These are phyloP conservation scores for Hypsopygia costalis DNA, from an alignment of 2,888 invertebrate genomes.

Conservation along the genomic window DNA sequence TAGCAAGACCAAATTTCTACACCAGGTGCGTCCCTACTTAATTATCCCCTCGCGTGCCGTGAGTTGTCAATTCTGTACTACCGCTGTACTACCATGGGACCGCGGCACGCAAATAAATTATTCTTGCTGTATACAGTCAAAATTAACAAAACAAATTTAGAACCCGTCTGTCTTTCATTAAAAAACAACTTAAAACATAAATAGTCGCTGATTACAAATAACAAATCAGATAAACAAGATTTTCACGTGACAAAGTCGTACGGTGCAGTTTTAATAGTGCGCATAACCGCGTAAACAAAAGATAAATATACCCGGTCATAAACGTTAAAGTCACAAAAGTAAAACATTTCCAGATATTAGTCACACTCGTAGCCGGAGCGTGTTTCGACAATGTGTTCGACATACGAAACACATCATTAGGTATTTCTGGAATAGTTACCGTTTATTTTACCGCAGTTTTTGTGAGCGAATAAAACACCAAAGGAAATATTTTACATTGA, in stretches of 20 bases:
- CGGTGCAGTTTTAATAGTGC: constrained; percentile 24
- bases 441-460: constrained; percentile 58
- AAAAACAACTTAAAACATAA: constrained; percentile 13
- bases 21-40: too few relatives aligned
- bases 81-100: too few relatives aligned
- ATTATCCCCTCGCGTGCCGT: too few relatives aligned
- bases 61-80: too few relatives aligned
- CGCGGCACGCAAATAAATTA: too few relatives aligned
- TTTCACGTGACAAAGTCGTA: constrained; percentile 13
- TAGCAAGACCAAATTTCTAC: too few relatives aligned
- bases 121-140: too few relatives aligned
- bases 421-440: constrained; percentile 60
- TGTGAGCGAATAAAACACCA: constrained; percentile 49
- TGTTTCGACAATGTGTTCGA: constrained; percentile 62
- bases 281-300: constrained; percentile 25
- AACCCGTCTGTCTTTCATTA: too few relatives aligned
- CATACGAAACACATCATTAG: constrained; percentile 56
- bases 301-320: constrained; percentile 37
- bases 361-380: constrained; percentile 48
- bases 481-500: constrained; percentile 29
- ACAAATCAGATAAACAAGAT: not conserved
- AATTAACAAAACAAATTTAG: too few relatives aligned
- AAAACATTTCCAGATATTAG: constrained; percentile 60
- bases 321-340: constrained; percentile 45
- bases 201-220: constrained; percentile 7